Evolutionary conservation across 2,888 invertebrate species (phyloP), one percentile per base, ranked within the genome.

Genomic region (Torymus auratus): DNA sequence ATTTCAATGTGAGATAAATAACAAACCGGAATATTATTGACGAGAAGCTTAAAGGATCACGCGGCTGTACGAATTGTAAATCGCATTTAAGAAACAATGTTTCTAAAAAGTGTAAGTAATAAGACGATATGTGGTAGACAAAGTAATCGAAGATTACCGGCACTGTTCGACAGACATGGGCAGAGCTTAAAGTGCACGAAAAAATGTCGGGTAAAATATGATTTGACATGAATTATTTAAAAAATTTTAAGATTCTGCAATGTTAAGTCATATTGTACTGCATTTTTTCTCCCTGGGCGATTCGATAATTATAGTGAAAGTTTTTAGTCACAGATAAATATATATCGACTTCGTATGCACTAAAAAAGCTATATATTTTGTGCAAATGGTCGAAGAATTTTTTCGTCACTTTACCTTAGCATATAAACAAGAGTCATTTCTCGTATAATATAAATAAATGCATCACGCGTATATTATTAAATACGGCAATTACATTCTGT

Each of bases 81-180:
- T 68, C 65, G 28, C 28, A 7, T 69, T 70, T 70, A 70, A 7
- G 17, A 78, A 60, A 67, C 60, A 20, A 71, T 65, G n/a, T 71
- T 71, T 67, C 28, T 12, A 62, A 62, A 17, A 64, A 53, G 20
- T 64, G 50, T 64, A 64, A 23, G 28, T 64, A 55, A 76, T 5
- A 70, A 41, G 11, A n/a, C 41, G 69, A 28, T 13, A 64, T 79
- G 60, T 62, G n/a, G 62, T 61, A 55, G 15, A 67, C 1, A 13
- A 52, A 53, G 64, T 13, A 64, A 17, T 15, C 41, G 15, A 73
- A 62, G 14, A 62, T 64, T 67, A 68, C 60, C 15, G 73, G 50
- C 62, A 62, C 15, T 53, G 28, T 68, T 68, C 12, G 64, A 77
- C 77, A 81, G 78, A 74, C 81, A 81, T 81, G 73, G 81, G 81